Conservation (phyloP, 2,797 vertebrate genomes). For the Leucoraja ocellata region DNA sequence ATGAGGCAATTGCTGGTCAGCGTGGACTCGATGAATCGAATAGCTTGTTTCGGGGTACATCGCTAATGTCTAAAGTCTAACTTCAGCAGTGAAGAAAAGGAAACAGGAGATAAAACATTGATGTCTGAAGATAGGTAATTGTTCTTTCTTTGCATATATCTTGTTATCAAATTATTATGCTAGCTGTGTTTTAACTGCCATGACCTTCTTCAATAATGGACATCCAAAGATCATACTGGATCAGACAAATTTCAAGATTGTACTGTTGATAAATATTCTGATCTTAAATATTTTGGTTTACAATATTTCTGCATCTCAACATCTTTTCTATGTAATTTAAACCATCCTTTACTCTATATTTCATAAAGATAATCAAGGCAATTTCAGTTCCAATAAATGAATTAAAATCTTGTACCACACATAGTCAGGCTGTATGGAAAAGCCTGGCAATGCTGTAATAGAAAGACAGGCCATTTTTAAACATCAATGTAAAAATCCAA, state of each 20-base stretch:
- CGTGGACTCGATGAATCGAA: too few species aligned
- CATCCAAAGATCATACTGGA: background rate
- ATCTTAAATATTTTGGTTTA: background rate
- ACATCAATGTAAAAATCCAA: background rate
- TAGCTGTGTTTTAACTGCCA: background rate
- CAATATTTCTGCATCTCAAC: too few species aligned
- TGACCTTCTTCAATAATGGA: background rate
- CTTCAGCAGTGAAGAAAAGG: background rate
- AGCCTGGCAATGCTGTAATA: background rate
- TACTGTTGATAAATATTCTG: too few species aligned
- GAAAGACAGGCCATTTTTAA: background rate
- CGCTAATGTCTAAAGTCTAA: too few species aligned
- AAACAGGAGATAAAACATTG: background rate
- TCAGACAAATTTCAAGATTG: background rate
- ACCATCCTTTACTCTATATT: background rate
- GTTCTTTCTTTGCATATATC: background rate
- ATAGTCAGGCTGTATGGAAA: background rate
- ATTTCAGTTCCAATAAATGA: background rate
- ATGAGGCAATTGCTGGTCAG: too few species aligned
- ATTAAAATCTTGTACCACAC: background rate
- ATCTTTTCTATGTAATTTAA: background rate
- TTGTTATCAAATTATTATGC: background rate
- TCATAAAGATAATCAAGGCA: background rate
- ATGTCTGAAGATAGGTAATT: background rate
- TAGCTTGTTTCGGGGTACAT: too few species aligned